Evolutionary conservation across 1,140 invertebrate genomes (phyloP), one percentile per base, ranked within the genome.

Genomic region (Mamestra configurata): DNA sequence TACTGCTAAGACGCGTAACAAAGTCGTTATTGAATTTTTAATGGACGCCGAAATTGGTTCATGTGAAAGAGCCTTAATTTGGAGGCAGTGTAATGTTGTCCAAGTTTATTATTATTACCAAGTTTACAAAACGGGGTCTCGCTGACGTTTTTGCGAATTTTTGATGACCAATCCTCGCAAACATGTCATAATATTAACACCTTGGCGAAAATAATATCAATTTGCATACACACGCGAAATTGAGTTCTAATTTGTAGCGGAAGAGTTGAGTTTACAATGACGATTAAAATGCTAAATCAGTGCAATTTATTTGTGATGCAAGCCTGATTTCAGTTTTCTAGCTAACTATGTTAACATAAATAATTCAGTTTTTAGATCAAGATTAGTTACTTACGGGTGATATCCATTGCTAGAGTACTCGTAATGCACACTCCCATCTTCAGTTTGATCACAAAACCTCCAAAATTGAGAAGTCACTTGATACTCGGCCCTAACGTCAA

Each of bases 401-500:
- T 90, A 71, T 93, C 92, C 92, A 92, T 92, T 24, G 92, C 88
- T 68, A 93, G 72, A 43, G 91, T 92, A 61, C 84, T 92, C 2
- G 90, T 88, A 10, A 92, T 86, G 86, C 86, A 93, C 31, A 93
- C 91, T 73, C 92, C 92, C 92, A 93, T 88, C 70, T 77, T 91
- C 79, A 83, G 37, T 55, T 27, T 24, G 10, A 24, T 37, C 49
- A 49, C 20, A 20, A 55, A 51, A 35, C 37, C 13, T 79, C 79
- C 31, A 59, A 61, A 71, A 37, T 20, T 40, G 27, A 78, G 78
- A 73, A 80, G 43, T 82, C 76, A 77, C 61, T 64, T 40, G 27
- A 64, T 27, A 18, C 18, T 59, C 55, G 24, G 37, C 35, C 71
- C 71, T 37, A 18, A 24, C 40, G 22, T 43, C 6, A 76, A 76